Evolutionary conservation across 2,797 vertebrate genomes (phyloP).

Genomic region (Pseudochromis fuscus): DNA sequence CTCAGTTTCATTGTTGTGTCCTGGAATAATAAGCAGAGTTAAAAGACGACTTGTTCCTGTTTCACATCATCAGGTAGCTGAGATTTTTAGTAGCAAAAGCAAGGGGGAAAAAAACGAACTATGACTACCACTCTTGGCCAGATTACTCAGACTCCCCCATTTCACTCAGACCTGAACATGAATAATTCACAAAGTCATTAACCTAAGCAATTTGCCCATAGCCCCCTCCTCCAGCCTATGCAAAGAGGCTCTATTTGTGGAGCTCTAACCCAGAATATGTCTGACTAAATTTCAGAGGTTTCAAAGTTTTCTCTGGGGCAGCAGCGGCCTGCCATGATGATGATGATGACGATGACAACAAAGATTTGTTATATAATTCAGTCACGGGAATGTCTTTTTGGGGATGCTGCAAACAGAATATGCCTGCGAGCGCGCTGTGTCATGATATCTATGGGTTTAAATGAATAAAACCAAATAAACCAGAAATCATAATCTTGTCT

Average conservation of each 20-base stretch:
- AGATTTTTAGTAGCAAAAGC: conserved; percentile 22
- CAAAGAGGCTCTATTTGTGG: conserved; percentile 65
- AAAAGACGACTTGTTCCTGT: not conserved
- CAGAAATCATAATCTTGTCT: conserved; percentile 30
- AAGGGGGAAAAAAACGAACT: conserved; percentile 19
- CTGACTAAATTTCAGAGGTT: conserved; percentile 66
- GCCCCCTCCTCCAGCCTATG: conserved; percentile 55
- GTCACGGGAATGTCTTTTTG: conserved; percentile 28
- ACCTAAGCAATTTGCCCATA: conserved; percentile 72
- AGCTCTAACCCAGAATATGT: conserved; percentile 54
- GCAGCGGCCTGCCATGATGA: conserved; percentile 48
- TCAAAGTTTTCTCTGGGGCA: conserved; percentile 57
- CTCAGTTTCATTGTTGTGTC: not conserved
- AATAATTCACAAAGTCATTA: conserved; percentile 80
- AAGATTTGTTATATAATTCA: conserved; percentile 63
- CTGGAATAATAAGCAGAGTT: not conserved
- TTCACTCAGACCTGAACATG: conserved; percentile 68
- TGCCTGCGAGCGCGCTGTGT: conserved; percentile 21
- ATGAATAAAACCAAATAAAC: conserved; percentile 31
- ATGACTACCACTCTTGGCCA: conserved; percentile 36
- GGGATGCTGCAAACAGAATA: conserved; percentile 34
- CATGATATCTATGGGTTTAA: conserved; percentile 40
- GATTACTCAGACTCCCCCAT: conserved; percentile 64
- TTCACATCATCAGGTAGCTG: conserved; percentile 33
- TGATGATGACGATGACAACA: conserved; percentile 54